Conservation (phyloP, 2,888 invertebrate species). For the Himalopsyche tibetana region DNA sequence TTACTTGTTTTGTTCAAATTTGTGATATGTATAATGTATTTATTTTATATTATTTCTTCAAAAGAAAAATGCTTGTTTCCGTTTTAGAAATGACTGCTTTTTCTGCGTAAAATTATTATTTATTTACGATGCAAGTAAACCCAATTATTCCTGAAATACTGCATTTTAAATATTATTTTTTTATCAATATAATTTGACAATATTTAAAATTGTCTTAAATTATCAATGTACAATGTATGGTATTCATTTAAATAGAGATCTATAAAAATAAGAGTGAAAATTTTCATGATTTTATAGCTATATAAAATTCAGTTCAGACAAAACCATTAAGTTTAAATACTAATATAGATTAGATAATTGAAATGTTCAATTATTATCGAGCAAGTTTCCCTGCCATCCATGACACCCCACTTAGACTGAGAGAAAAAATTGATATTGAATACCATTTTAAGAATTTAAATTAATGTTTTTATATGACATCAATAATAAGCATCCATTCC, state of each 20-base stretch:
- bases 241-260: no score
- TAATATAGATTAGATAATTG: neutral
- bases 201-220: no score
- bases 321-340: no score
- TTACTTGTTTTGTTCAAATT: slow-evolving; percentile 5
- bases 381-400: slow-evolving; percentile 15
- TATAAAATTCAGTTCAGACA: no score
- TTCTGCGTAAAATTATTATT: neutral
- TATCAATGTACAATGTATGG: no score
- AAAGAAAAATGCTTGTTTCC: neutral
- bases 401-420: slow-evolving; percentile 29
- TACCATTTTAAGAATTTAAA: slow-evolving; percentile 12
- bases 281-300: no score
- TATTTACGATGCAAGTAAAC: neutral
- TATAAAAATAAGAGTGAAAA: no score
- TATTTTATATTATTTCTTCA: slow-evolving; percentile 6
- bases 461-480: slow-evolving; percentile 14
- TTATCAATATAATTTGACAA: no score
- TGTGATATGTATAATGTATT: slow-evolving; percentile 4
- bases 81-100: slow-evolving; percentile 33
- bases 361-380: slow-evolving; percentile 13
- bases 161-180: no score
- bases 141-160: neutral
- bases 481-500: neutral
- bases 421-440: neutral